Percentiles rank a stretch among this genome's conserved stretches.
Conservation (phyloP, 2,888 invertebrate genomes). For the Agrochola circellaris region DNA sequence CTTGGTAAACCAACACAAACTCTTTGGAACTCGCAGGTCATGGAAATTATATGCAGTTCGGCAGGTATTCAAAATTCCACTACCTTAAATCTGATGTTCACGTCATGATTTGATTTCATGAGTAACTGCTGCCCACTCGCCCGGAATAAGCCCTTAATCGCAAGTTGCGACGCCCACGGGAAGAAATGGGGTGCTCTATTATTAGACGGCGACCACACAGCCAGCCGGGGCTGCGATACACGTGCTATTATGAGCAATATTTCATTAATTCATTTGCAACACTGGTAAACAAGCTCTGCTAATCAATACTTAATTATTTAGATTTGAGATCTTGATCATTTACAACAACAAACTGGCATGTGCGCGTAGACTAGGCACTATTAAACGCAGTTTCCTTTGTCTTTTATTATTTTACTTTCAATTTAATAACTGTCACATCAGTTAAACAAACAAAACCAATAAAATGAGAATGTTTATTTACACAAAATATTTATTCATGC, state of each 20-base stretch:
- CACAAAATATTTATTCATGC: constrained; percentile 32
- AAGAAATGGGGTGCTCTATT: constrained; percentile 55
- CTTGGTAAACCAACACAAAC: not conserved
- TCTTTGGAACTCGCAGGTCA: not conserved
- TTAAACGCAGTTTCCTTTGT: constrained; percentile 33
- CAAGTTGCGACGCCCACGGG: constrained; percentile 42
- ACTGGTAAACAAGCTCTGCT: constrained; percentile 16
- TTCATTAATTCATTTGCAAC: constrained; percentile 20
- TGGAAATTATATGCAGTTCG: constrained; percentile 15
- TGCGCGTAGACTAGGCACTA: not conserved
- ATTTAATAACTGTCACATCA: constrained; percentile 28
- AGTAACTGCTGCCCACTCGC: constrained; percentile 27
- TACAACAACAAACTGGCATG: constrained; percentile 14
- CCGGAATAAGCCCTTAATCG: constrained; percentile 39
- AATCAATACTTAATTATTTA: constrained; percentile 16
- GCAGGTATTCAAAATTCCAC: constrained; percentile 14
- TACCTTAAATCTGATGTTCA: constrained; percentile 21
- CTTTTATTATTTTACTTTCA: constrained; percentile 25
- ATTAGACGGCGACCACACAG: constrained; percentile 52
- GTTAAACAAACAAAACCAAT: constrained; percentile 25
- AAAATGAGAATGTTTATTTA: constrained; percentile 42
- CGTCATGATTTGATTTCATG: constrained; percentile 35
- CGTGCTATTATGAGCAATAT: constrained; percentile 21
- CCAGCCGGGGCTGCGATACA: constrained; percentile 21
- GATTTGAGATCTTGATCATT: constrained; percentile 15